Evolutionary conservation across 2,888 invertebrate species (phyloP).

Genomic region (Cenopis cana): DNA sequence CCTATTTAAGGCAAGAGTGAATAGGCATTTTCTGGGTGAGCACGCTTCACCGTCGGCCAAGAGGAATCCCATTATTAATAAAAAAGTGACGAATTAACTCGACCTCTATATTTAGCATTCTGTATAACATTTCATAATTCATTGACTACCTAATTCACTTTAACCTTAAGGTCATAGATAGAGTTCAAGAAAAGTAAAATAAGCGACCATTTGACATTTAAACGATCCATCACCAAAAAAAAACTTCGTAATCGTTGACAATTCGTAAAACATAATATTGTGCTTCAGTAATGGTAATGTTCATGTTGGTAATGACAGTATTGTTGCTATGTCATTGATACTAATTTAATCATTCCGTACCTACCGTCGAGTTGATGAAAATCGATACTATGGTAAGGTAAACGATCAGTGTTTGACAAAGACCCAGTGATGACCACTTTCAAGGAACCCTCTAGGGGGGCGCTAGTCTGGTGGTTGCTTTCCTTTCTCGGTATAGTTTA

Average conservation of each 20-base stretch:
- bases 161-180: neutral
- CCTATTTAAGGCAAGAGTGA: no score
- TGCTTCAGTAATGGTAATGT: neutral
- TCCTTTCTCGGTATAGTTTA: no score
- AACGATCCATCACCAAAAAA: neutral
- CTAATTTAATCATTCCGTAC: neutral
- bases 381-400: no score
- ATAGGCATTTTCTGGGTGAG: no score
- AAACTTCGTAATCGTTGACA: neutral
- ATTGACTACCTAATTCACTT: neutral
- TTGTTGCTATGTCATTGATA: neutral
- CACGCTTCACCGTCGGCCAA: no score
- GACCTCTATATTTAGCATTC: neutral
- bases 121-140: neutral
- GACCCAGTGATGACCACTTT: no score
- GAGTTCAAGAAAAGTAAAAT: neutral
- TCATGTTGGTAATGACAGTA: neutral
- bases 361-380: no score
- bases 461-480: no score
- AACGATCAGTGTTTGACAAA: no score
- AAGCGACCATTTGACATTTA: neutral
- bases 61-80: no score
- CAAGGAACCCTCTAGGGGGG: no score
- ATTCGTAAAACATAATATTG: neutral
- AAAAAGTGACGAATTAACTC: neutral